These are phyloP conservation scores for Peribatodes rhomboidaria DNA, from an alignment of 2,888 invertebrate species.

Conservation along the genomic window DNA sequence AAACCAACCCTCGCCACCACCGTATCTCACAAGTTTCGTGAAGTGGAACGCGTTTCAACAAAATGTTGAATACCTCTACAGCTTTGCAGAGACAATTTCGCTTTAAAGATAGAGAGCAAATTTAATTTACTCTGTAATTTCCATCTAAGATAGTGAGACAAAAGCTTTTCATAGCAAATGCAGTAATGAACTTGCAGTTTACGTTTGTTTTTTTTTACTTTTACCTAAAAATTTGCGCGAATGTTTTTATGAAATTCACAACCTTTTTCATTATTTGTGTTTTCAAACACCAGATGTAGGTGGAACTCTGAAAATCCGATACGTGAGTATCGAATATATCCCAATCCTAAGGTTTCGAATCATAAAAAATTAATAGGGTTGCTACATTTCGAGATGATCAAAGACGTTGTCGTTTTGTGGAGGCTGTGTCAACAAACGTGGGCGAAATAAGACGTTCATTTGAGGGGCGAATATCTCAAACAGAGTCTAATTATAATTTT, in stretches of 20 bases:
- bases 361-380: conserved; percentile 26
- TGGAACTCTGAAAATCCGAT: not conserved
- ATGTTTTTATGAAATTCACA: not conserved
- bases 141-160: not conserved
- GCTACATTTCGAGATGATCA: conserved; percentile 22
- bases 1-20: not conserved
- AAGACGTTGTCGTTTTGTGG: conserved; percentile 20
- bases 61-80: not conserved
- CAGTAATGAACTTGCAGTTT: not conserved
- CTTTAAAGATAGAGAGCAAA: not conserved
- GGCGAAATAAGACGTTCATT: conserved; percentile 5
- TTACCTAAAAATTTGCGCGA: not conserved
- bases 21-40: not conserved
- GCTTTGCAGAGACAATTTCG: not conserved
- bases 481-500: too few relatives aligned
- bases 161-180: not conserved
- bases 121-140: not conserved
- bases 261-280: too few relatives aligned
- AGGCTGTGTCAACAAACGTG: conserved; percentile 12
- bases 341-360: conserved; percentile 8
- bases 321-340: conserved; percentile 4
- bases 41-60: not conserved
- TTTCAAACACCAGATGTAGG: not conserved
- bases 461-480: not conserved
- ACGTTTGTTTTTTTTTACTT: not conserved